Evolutionary conservation across 2,797 vertebrate genomes (phyloP).

Genomic region (Falco rusticolus): DNA sequence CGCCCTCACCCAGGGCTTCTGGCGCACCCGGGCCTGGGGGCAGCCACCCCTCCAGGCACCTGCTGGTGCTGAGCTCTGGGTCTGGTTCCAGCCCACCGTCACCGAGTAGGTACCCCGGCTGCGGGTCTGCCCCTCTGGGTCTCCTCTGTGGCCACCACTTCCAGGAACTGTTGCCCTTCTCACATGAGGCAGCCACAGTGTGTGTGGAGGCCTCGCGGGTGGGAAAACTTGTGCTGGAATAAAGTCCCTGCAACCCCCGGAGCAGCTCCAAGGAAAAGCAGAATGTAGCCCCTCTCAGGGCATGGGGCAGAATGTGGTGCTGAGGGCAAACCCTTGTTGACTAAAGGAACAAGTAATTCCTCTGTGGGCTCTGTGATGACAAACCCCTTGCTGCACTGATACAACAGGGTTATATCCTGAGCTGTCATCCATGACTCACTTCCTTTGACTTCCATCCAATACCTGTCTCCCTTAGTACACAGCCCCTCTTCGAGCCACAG

Average conservation of each 20-base stretch:
- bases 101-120: constrained; percentile 83
- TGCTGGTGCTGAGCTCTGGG: constrained; percentile 89
- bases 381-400: not conserved
- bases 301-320: not conserved
- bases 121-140: accelerated
- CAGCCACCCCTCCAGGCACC: constrained; percentile 91
- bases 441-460: not conserved
- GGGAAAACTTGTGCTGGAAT: not conserved
- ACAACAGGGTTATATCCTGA: not conserved
- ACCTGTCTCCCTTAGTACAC: not conserved
- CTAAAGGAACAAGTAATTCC: not conserved
- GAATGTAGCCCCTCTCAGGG: not conserved
- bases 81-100: constrained; percentile 94
- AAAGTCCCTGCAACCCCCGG: not conserved
- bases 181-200: accelerated
- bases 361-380: not conserved
- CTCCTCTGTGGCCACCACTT: accelerated
- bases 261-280: not conserved
- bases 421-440: not conserved
- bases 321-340: not conserved
- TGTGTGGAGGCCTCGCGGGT: accelerated
- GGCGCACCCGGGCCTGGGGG: constrained; percentile 94
- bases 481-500: not conserved
- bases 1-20: constrained; percentile 96
- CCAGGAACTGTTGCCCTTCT: accelerated